A percentile compares a stretch with the other conserved stretches of the same genome.
Conservation (phyloP, 2,888 invertebrate genomes). For the Urechis unicinctus region DNA sequence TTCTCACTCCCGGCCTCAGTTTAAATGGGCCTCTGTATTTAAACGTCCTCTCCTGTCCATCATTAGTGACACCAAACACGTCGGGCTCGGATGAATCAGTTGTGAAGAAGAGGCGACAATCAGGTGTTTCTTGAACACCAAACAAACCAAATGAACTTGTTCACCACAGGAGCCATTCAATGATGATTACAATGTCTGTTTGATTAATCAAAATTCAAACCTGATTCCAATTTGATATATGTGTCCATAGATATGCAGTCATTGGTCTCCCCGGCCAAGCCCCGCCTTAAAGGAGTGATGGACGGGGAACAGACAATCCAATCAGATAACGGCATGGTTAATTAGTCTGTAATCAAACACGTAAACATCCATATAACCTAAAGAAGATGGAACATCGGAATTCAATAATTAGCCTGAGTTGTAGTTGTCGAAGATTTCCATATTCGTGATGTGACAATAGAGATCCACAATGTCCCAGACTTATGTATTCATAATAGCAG, state of each 20-base stretch:
- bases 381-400: no score
- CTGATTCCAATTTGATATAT: not conserved
- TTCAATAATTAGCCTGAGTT: no score
- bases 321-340: not conserved
- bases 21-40: slow-evolving; percentile 14
- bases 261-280: not conserved
- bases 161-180: no score
- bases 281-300: not conserved
- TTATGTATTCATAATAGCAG: no score
- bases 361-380: no score
- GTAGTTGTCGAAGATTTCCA: no score
- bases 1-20: slow-evolving; percentile 8
- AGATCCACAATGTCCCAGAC: no score
- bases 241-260: not conserved
- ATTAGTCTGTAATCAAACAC: no score
- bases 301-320: not conserved
- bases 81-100: slow-evolving; percentile 12
- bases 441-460: no score
- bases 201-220: not conserved
- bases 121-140: slow-evolving; percentile 4
- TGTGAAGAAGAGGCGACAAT: slow-evolving; percentile 11
- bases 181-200: not conserved
- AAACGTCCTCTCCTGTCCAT: slow-evolving; percentile 11
- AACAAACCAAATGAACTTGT: not conserved
- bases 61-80: not conserved